Conservation (phyloP, 2,797 vertebrate species). For the Distichodus sexfasciatus region DNA sequence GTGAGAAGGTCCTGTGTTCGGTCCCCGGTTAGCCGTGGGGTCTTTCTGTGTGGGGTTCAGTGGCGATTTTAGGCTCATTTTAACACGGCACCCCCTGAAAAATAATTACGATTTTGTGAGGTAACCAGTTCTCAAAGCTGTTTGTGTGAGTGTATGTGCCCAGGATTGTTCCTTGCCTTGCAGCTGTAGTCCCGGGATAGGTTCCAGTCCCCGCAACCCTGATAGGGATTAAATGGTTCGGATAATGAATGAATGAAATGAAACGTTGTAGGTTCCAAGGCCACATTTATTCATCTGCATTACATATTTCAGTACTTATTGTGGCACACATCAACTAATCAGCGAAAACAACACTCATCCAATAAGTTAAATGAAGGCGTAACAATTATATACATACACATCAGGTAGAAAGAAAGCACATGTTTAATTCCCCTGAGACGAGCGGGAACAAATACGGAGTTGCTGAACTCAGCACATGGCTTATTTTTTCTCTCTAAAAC, state of each 20-base stretch:
- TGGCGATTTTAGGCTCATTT: too few species aligned
- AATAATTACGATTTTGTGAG: too few species aligned
- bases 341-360: slow-evolving; percentile 14
- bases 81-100: too few species aligned
- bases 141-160: too few species aligned
- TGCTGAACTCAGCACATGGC: slow-evolving; percentile 35
- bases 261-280: slow-evolving; percentile 19
- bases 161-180: too few species aligned
- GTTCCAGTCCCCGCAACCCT: too few species aligned
- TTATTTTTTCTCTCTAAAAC: slow-evolving; percentile 33
- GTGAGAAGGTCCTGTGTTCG: too few species aligned
- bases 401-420: slow-evolving; percentile 25
- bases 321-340: background rate
- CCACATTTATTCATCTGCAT: slow-evolving; percentile 45
- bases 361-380: slow-evolving; percentile 16
- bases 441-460: slow-evolving; percentile 46
- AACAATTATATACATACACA: slow-evolving; percentile 29
- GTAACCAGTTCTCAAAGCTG: too few species aligned
- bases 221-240: too few species aligned
- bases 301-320: slow-evolving; percentile 5
- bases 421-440: slow-evolving; percentile 48
- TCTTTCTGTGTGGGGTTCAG: too few species aligned
- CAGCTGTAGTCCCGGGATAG: too few species aligned
- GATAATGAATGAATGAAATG: background rate
- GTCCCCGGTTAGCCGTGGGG: too few species aligned